Evolutionary conservation across 2,888 invertebrate species (phyloP), one percentile per base, ranked within the genome.

Genomic region (Panopea generosa): DNA sequence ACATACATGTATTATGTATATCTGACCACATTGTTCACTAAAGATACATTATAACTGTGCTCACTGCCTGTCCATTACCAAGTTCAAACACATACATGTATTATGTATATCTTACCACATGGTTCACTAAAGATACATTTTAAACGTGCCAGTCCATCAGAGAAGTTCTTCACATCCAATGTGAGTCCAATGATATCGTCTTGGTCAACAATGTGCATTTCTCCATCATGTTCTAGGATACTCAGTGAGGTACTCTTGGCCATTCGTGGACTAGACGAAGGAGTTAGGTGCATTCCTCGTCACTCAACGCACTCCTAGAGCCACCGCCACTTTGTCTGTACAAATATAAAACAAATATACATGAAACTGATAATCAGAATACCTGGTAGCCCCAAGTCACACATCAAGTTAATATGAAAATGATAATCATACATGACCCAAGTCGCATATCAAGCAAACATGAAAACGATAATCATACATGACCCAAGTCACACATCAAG

Each of bases 101-200:
- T n/a, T n/a, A n/a, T n/a, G n/a, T n/a, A n/a, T 27, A n/a, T 29
- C 67, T 72, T 83, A 92, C 93, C 92, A 87, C 89, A 87, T 43
- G 90, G 90, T 38, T 92, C 91, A 62, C 89, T 90, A 80, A 93
- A 93, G 43, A 93, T 90, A 52, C 90, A 85, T 77, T 93, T 92
- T 14, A 94, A 90, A 72, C 90, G 92, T 14, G 92, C 92, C 2
- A 94, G 90, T 1, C 93, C 93, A 82, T 94, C 94, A 57, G 93
- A 93, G 86, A 94, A 93, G 60, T 89, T 90, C 57, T 93, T 90
- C 60, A 94, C 93, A 85, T 93, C 92, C 53, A 93, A 93, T 0
- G 93, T 93, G 26, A 94, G 91, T 7, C 91, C 91, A 33, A 93
- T 90, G 59, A 94, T 93, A 78, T 94, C 93, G 77, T 93, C 93